Evolutionary conservation across 2,888 invertebrate species (phyloP).

Genomic region (Corythucha ciliata): DNA sequence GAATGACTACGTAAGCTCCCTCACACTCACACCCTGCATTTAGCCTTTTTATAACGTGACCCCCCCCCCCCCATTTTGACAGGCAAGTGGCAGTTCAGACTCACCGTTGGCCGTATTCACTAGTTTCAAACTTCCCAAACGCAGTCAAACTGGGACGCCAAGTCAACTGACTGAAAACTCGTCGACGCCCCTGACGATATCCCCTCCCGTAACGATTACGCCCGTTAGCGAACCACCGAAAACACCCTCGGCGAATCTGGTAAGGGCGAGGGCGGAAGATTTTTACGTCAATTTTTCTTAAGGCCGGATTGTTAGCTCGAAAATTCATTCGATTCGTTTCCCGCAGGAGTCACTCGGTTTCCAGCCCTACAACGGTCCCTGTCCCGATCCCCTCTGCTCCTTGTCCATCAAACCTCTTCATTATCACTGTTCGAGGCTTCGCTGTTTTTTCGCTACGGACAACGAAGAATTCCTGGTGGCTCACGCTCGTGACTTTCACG

Average conservation of each 20-base stretch:
- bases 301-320: too few relatives aligned
- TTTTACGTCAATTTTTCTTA: neutral
- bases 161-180: conserved; percentile 23
- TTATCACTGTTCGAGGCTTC: conserved; percentile 72
- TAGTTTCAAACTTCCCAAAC: conserved; percentile 81
- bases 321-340: neutral
- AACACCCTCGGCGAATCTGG: neutral
- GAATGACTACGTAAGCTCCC: conserved; percentile 62
- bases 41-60: neutral
- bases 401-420: conserved; percentile 52
- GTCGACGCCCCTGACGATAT: conserved; percentile 29
- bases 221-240: neutral
- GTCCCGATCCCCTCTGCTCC: conserved; percentile 67
- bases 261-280: too few relatives aligned
- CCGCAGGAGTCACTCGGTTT: conserved; percentile 52
- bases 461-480: conserved; percentile 65
- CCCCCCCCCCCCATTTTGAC: conserved; percentile 29
- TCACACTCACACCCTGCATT: neutral
- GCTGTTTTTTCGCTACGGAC: conserved; percentile 76
- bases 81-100: conserved; percentile 43
- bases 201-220: conserved; percentile 36
- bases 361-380: conserved; percentile 51
- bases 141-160: conserved; percentile 23
- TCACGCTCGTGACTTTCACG: conserved; percentile 80
- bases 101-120: conserved; percentile 87